These are phyloP conservation scores for Charina bottae DNA, from an alignment of 2,113 vertebrate species.

Conservation along the genomic window DNA sequence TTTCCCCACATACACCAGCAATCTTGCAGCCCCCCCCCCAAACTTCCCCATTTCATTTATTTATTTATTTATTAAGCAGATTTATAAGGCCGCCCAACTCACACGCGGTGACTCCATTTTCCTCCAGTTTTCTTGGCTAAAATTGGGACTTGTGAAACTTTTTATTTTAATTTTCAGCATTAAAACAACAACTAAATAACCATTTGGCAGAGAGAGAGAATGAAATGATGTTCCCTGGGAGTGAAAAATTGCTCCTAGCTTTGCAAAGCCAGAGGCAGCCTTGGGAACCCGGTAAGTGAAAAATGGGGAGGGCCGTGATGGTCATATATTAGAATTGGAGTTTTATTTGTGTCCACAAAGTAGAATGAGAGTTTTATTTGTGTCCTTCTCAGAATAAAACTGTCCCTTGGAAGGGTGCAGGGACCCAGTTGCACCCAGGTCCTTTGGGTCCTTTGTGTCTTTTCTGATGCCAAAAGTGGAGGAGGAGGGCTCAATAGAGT, in stretches of 20 bases:
- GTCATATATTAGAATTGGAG: not conserved
- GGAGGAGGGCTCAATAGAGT: not conserved
- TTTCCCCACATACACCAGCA: not conserved
- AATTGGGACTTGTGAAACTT: not conserved
- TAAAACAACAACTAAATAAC: not conserved
- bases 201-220: not conserved
- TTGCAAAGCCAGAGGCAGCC: not conserved
- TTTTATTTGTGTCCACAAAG: too few species aligned
- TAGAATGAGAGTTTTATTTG: not conserved
- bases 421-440: not conserved
- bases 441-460: not conserved
- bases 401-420: not conserved
- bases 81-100: too few species aligned
- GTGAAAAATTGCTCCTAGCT: not conserved
- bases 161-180: not conserved
- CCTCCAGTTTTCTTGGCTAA: constrained; percentile 8
- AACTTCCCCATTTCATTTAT: too few species aligned
- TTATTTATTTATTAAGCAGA: too few species aligned
- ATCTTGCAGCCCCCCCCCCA: constrained; percentile 29
- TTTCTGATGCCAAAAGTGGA: not conserved
- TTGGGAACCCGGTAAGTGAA: not conserved
- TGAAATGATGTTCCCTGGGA: fast-evolving
- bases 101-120: too few species aligned
- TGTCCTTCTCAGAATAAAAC: fast-evolving
- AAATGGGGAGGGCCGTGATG: not conserved